Evolutionary conservation across 2,113 vertebrate species (phyloP), one percentile per base, ranked within the genome.

Genomic region (Tympanuchus pallidicinctus): DNA sequence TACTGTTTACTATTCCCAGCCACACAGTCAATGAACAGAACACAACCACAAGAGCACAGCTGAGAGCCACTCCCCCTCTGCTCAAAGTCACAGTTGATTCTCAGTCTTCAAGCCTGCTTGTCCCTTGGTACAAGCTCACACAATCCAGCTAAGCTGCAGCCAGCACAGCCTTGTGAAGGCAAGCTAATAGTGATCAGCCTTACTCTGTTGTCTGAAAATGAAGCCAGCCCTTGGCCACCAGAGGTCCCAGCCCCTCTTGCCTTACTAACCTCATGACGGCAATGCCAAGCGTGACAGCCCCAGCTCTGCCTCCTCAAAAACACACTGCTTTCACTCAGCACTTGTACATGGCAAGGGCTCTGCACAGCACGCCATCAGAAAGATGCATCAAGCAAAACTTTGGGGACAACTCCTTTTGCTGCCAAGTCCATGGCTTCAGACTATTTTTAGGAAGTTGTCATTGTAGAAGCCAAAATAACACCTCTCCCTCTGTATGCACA

Each of bases 381-480:
- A 94, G 16, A 90, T 14, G 30, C 60, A 73, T 28, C 67, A 80
- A 82, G 11, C 15, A 59, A 73, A 63, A 63, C 64, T 54, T 76
- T 7, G 2, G 32, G 36, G n/a, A 87, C 30, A 83, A 52, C 43
- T n/a, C 9, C 73, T 70, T 92, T 34, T 69, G 63, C 48, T 82
- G 34, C 40, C 0, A 0, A 34, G 15, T 48, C 72, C 32, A 43
- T 1, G 4, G 40, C 63, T 66, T 57, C 30, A 73, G 48, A 18
- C 48, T 92, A 63, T 82, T 95, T 89, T 88, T 56, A 82, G 27
- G 27, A 88, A 81, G 40, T 7, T 67, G 54, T 42, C 59, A 89
- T 64, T 70, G 71, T n/a, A 70, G 38, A 69, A 13, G 48, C 65
- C 82, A 79, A 93, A 93, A 71, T 28, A 79, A 67, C 32, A 65